Evolutionary conservation across 2,113 vertebrate species (phyloP).

Genomic region (Thamnophis sirtalis): DNA sequence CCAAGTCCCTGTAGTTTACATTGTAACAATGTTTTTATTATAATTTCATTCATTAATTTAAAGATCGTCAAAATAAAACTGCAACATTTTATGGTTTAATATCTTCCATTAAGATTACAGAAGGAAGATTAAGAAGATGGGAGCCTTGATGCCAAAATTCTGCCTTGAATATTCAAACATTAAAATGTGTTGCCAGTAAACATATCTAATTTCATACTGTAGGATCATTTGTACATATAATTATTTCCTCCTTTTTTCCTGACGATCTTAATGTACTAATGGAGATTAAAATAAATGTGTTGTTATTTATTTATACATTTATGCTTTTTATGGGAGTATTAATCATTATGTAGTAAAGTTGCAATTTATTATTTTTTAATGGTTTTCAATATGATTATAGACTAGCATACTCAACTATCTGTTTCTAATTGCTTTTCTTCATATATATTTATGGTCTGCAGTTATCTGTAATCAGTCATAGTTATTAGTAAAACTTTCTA

Average conservation of each 20-base stretch:
- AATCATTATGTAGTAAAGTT: neutral
- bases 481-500: neutral
- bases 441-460: neutral
- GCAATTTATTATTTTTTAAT: neutral
- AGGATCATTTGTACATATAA: neutral
- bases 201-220: neutral
- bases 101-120: neutral
- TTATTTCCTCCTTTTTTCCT: neutral
- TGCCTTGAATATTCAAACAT: neutral
- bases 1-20: neutral
- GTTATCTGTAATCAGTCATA: conserved; percentile 9
- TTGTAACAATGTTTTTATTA: neutral
- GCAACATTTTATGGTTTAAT: neutral
- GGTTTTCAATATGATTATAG: conserved; percentile 1
- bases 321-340: neutral
- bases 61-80: neutral
- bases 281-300: neutral
- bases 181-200: neutral
- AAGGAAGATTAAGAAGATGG: neutral
- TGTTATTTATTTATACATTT: neutral
- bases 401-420: neutral
- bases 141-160: neutral
- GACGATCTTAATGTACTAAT: neutral
- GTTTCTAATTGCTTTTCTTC: neutral
- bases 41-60: neutral